Conservation (phyloP, 2,113 vertebrate species). For the Platichthys flesus region DNA sequence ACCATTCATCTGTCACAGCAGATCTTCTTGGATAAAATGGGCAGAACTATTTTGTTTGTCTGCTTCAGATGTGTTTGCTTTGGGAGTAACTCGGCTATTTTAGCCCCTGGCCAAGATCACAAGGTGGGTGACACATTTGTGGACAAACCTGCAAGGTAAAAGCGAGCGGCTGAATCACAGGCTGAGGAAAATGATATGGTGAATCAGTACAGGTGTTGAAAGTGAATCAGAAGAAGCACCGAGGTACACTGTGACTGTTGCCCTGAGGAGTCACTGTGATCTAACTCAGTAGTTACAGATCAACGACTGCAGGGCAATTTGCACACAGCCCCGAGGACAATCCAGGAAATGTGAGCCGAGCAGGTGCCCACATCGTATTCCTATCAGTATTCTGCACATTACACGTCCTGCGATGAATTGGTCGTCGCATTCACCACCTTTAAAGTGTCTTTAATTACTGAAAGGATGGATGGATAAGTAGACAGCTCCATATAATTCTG, state of each 20-base stretch:
- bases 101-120: conserved; percentile 40
- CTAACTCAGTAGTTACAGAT: conserved; percentile 16
- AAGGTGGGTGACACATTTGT: conserved; percentile 49
- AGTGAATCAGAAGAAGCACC: background rate
- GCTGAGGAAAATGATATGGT: conserved; percentile 12
- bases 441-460: background rate
- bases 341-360: conserved; percentile 22
- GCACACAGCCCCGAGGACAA: background rate
- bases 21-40: background rate
- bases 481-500: too few relatives aligned
- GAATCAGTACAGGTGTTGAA: conserved; percentile 49
- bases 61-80: conserved; percentile 28
- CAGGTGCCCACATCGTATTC: background rate
- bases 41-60: conserved; percentile 32
- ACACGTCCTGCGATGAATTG: background rate
- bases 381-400: background rate
- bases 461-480: background rate
- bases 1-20: conserved; percentile 36
- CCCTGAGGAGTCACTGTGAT: conserved; percentile 35
- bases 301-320: background rate
- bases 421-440: too few relatives aligned
- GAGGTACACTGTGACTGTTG: conserved; percentile 20
- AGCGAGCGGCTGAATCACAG: conserved; percentile 54
- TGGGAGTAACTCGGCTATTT: conserved; percentile 30
- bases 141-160: conserved; percentile 51